phyloP scores from a whole-genome alignment of 2,888 invertebrate species.

The Baronia brevicornis region DNA sequence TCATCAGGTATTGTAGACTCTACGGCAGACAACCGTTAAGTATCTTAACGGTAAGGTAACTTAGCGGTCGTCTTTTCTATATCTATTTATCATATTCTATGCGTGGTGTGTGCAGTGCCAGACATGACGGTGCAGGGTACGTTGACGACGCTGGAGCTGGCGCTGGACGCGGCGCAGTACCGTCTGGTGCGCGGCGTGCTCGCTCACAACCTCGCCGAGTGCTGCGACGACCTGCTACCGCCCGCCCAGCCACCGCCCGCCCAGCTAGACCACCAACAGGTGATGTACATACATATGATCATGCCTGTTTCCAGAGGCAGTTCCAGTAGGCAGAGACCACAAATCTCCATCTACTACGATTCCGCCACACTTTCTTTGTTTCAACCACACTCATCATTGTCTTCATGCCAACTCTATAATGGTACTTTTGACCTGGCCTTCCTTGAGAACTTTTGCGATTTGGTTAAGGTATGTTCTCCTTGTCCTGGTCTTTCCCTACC shows the following conservation, averaged over 20 bases:
- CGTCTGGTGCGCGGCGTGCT: slow-evolving; percentile 90
- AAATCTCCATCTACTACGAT: too few species aligned
- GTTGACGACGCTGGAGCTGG: slow-evolving; percentile 88
- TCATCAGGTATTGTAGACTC: too few species aligned
- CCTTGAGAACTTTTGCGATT: too few species aligned
- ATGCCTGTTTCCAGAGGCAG: slow-evolving; percentile 2
- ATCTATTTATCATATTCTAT: not conserved
- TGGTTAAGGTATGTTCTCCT: too few species aligned
- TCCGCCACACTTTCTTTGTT: too few species aligned
- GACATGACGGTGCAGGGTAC: slow-evolving; percentile 91
- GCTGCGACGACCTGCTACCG: slow-evolving; percentile 49
- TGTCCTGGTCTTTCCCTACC: too few species aligned
- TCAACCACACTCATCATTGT: too few species aligned
- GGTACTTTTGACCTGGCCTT: too few species aligned
- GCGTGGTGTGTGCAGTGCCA: slow-evolving; percentile 69
- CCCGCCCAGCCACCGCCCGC: slow-evolving; percentile 18
- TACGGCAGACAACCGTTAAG: too few species aligned
- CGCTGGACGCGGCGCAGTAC: slow-evolving; percentile 89
- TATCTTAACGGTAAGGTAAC: too few species aligned
- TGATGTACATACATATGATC: slow-evolving; percentile 3
- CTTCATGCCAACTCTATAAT: too few species aligned
- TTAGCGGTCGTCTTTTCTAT: not conserved
- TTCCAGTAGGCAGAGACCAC: too few species aligned
- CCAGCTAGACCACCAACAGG: slow-evolving; percentile 17
- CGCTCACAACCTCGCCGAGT: slow-evolving; percentile 92